Evolutionary conservation across 2,113 vertebrate species (phyloP), one percentile per base, ranked within the genome.

Genomic region (Gallinago paraguaiae): DNA sequence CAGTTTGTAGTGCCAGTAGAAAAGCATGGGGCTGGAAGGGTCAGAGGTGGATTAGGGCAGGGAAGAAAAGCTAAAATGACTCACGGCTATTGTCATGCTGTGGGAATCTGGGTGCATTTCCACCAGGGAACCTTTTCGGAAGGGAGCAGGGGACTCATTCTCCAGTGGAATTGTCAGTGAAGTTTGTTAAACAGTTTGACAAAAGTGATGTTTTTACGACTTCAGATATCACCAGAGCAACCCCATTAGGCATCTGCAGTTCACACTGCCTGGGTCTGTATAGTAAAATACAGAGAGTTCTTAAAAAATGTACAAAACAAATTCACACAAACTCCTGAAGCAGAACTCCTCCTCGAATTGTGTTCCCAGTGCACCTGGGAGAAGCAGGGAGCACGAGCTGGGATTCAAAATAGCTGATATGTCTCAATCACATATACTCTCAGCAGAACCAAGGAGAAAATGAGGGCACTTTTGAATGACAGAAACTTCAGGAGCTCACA

Each of bases 401-500:
- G 25, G 46, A 78, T 85, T 94, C 70, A 88, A 67, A 87, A 50
- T n/a, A 93, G 43, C n/a, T 76, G 84, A 59, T 63, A 79, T 3
- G 0, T 48, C 70, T 92, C 65, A 37, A 54, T 82, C 70, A n/a
- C 74, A 71, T 7, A 59, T 20, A 33, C 14, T 46, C 68, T 81
- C 50, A 63, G 65, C 86, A 82, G 75, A 79, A 68, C 27, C 57
- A 86, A 93, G 86, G 78, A 82, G 79, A 90, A 95, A 93, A 90
- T 10, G 10, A 88, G 71, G 67, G 25, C 88, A 64, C 45, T 92
- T 88, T 24, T 39, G 53, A 82, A 43, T 10, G 39, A 54, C 35
- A 69, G 67, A 88, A 71, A 33, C 82, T 88, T 80, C 76, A 83
- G 57, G 48, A 92, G 74, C 64, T 94, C 41, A 13, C 33, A 82